Conservation (phyloP, 92 coral and sea anemone species). For the Epizoanthus stellaris region DNA sequence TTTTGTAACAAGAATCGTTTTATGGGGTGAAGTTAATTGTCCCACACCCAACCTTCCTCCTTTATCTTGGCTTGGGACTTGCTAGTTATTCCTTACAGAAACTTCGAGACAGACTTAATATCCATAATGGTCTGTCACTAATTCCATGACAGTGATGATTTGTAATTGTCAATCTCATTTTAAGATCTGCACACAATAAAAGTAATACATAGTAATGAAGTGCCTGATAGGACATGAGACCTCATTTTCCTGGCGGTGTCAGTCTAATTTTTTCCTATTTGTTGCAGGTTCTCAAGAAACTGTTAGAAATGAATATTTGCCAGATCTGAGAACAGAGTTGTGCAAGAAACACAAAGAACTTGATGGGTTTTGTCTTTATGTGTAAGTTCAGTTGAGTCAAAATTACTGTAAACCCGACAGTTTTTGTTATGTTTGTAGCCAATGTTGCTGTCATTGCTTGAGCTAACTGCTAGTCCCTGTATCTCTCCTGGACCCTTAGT, state of each 20-base stretch:
- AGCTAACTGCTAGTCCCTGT: neutral
- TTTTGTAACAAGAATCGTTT: too few relatives aligned
- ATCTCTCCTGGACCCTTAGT: neutral
- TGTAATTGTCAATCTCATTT: too few relatives aligned
- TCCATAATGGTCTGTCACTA: too few relatives aligned
- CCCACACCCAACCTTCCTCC: too few relatives aligned
- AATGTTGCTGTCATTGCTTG: neutral
- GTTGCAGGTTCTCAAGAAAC: slow-evolving; percentile 88
- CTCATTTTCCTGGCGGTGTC: neutral
- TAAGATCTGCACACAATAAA: too few relatives aligned
- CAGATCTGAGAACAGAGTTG: slow-evolving; percentile 79
- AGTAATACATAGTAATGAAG: neutral
- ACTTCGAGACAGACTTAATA: too few relatives aligned
- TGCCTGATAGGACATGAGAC: neutral
- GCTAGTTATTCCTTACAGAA: too few relatives aligned
- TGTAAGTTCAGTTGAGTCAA: slow-evolving; percentile 63
- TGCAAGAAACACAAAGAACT: slow-evolving; percentile 68
- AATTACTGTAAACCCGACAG: neutral
- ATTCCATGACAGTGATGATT: too few relatives aligned
- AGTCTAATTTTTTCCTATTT: slow-evolving; percentile 14
- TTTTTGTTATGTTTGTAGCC: neutral
- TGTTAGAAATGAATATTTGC: slow-evolving; percentile 72
- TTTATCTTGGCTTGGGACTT: too few relatives aligned
- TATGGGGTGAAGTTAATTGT: too few relatives aligned
- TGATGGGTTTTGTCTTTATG: slow-evolving; percentile 95